phyloP scores from a whole-genome alignment of 2,888 invertebrate genomes.

The Pandemis heparana region DNA sequence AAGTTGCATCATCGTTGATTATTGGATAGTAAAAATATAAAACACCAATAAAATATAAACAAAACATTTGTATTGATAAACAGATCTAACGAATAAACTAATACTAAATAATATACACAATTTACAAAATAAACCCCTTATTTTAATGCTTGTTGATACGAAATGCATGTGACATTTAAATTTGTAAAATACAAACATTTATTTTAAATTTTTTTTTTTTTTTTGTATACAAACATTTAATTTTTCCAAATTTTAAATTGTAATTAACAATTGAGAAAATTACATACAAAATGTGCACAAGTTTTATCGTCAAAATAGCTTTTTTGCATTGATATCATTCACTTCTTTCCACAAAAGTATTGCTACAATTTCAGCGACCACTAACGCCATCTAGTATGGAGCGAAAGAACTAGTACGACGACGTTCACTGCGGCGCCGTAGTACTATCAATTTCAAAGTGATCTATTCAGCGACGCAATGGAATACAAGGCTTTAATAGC shows the following conservation, averaged over 20 bases:
- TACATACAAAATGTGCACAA: too few species aligned
- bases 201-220: too few species aligned
- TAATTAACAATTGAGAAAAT: not conserved
- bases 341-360: not conserved
- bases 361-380: not conserved
- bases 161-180: slow-evolving; percentile 1
- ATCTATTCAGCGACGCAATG: not conserved
- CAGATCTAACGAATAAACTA: slow-evolving; percentile 37
- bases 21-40: not conserved
- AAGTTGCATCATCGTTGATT: too few species aligned
- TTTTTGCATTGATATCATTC: slow-evolving; percentile 5
- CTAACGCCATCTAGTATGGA: not conserved
- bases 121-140: slow-evolving; percentile 10
- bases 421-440: too few species aligned
- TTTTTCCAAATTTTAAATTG: too few species aligned
- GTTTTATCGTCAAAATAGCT: too few species aligned
- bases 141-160: not conserved
- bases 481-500: too few species aligned
- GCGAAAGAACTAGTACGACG: not conserved
- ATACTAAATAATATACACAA: slow-evolving; percentile 28
- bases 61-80: slow-evolving; percentile 20
- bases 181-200: not conserved
- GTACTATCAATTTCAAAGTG: not conserved
- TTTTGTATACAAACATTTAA: too few species aligned
- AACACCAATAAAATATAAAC: not conserved